Base-by-base conservation (phyloP, 1,140 invertebrate species). In the Hypothenemus hampei region DNA sequence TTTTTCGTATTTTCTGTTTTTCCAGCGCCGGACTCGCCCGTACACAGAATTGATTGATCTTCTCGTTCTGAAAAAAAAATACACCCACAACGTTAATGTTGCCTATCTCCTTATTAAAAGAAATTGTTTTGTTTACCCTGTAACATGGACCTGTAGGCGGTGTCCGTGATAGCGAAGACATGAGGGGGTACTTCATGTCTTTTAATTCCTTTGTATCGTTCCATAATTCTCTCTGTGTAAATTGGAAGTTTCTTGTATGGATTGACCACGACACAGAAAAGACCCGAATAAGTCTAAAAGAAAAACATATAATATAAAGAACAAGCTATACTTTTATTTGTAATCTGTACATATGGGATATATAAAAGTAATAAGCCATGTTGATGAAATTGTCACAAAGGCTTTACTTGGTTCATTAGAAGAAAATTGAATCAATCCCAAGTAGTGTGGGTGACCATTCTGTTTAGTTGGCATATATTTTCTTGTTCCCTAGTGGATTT, bases 1-100 rank as follows among this genome's bases (percentile, higher is more conserved):
- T 99, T 99, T 77, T 99, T 99, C 35, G 97, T 99, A 75, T 99
- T 99, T 75, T 99, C 97, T 16, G 97, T 99, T 80, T 99, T 99
- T 59, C 97, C 97, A 61, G 97, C 97, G 63, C 97, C 97, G n/a
- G 96, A 99, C 77, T 99, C 97, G 64, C 97, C 97, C 43, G 97
- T 99, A 80, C 97, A 99, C 47, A 99, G 79, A 73, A 99, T 99
- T 6, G 94, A 97, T 77, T 99, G 97, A 76, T 99, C 96, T 78
- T 99, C 97, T 33, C 95, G 85, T 80, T 99, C 96, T 97, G 78
- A 18, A 81, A 78, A 15, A 39, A 29, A 11, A 39, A n/a, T 39
- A n/a, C n/a, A n/a, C n/a, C 11, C 2, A 37, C 13, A 37, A 15
- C 2, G 7, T 37, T 16, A 16, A 3, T 7, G 8, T 15, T 37